phyloP scores from a whole-genome alignment of 2,797 vertebrate genomes.

The Tokudaia muenninki region DNA sequence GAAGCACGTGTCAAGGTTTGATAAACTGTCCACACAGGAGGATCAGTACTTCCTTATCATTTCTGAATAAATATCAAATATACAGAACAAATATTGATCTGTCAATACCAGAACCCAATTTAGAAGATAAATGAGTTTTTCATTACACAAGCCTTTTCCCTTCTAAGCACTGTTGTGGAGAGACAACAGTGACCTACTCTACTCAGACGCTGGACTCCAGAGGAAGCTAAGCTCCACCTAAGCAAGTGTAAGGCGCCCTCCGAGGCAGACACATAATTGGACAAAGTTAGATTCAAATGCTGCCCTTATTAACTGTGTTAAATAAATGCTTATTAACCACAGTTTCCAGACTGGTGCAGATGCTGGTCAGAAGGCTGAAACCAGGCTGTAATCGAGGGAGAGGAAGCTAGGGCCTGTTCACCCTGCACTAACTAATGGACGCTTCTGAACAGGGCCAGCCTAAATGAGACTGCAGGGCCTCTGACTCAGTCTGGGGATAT shows the following conservation, averaged over 20 bases:
- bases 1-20: background rate
- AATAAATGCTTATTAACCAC: no score
- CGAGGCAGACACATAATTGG: background rate
- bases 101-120: background rate
- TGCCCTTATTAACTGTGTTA: no score
- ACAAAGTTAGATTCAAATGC: background rate
- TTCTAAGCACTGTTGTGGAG: background rate
- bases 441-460: background rate
- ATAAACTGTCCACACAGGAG: background rate
- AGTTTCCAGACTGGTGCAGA: background rate
- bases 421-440: background rate
- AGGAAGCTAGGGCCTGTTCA: background rate
- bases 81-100: slow-evolving; percentile 37
- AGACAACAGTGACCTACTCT: background rate
- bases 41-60: background rate
- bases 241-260: slow-evolving; percentile 51
- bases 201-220: background rate
- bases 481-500: background rate
- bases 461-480: background rate
- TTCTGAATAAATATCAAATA: slow-evolving; percentile 28
- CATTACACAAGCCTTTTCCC: background rate
- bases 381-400: background rate
- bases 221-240: slow-evolving; percentile 28
- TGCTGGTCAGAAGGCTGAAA: background rate
- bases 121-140: slow-evolving; percentile 51